Base-by-base conservation (phyloP, 2,113 vertebrate genomes). In the Pseudorectes ferrugineus region DNA sequence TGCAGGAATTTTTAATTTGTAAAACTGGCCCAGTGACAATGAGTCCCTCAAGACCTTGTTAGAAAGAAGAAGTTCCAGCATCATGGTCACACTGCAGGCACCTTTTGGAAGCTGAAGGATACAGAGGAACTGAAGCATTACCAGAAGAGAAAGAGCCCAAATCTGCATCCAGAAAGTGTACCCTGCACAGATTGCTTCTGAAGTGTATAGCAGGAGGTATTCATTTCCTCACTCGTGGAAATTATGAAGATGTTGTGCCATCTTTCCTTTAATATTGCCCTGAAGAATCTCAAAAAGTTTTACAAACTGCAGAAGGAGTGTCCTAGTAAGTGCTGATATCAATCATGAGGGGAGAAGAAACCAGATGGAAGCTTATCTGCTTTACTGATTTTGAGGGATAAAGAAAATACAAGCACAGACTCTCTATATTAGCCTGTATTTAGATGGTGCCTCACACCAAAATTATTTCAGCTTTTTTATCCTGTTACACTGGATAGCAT, bases 1-100 rank as follows among this genome's bases (percentile, higher is more conserved):
- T 96, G 92, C 94, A 96, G 82, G 73, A 88, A 92, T 96, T 92
- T 97, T 95, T 95, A 96, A 96, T 97, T 85, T 95, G 79, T 68
- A 66, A 92, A 95, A 70, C 49, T 95, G 94, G 94, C 89, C 79
- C 54, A 58, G 67, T 95, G 91, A 92, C 94, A 95, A 58, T 51
- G 73, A 58, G 18, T 97, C 94, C 79, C 93, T 88, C 51, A 51
- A 85, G 89, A 75, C 68, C 22, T 40, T 55, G 10, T 22, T 59
- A 92, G 83, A 82, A 94, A 83, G 70, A 85, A 85, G 45, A 5
- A 20, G 55, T 78, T 95, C 83, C 70, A 73, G 42, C 57, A 70
- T 70, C 33, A 12, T 54, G n/a, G 49, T 92, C 75, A 83, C 15
- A 5, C 20, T 93, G 45, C 42, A 76, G 66, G n/a, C 42, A 58